Conservation (phyloP, 2,888 invertebrate genomes). For the Neuroscelio doddi region DNA sequence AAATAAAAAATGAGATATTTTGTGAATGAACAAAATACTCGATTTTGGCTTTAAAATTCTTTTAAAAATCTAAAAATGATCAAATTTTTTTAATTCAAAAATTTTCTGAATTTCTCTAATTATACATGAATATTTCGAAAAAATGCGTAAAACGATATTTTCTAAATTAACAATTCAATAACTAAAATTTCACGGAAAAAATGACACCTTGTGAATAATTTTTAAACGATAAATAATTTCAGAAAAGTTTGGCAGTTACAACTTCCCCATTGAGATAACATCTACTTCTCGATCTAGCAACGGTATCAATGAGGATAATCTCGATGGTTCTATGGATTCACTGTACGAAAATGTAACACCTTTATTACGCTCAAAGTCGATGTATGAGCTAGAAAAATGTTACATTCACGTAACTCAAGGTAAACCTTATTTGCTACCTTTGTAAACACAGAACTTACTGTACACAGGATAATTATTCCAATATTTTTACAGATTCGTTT, state of each 20-base stretch:
- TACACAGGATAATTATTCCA: neutral
- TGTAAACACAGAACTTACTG: too few relatives aligned
- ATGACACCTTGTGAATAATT: slow-evolving; percentile 11
- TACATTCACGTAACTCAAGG: slow-evolving; percentile 40
- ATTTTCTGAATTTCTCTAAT: too few relatives aligned
- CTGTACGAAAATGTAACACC: slow-evolving; percentile 55
- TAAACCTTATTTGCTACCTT: slow-evolving; percentile 32
- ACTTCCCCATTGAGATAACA: slow-evolving; percentile 53
- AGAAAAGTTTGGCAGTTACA: slow-evolving; percentile 55
- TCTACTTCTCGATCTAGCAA: slow-evolving; percentile 47
- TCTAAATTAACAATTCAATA: too few relatives aligned
- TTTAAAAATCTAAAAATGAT: too few relatives aligned
- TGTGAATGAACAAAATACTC: too few relatives aligned
- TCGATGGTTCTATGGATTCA: slow-evolving; percentile 52
- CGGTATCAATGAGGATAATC: slow-evolving; percentile 48
- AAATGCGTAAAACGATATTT: too few relatives aligned
- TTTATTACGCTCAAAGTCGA: slow-evolving; percentile 50
- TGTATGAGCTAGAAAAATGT: slow-evolving; percentile 41
- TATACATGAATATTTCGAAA: too few relatives aligned
- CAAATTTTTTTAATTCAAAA: too few relatives aligned
- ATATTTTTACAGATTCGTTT: slow-evolving; percentile 36
- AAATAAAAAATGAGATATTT: too few relatives aligned
- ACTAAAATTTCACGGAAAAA: too few relatives aligned
- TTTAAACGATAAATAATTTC: too few relatives aligned
- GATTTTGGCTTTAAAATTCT: too few relatives aligned